A percentile compares a stretch with the other conserved stretches of the same genome.
Conservation (phyloP, 2,888 invertebrate species). For the Alloscopus bannaensis region DNA sequence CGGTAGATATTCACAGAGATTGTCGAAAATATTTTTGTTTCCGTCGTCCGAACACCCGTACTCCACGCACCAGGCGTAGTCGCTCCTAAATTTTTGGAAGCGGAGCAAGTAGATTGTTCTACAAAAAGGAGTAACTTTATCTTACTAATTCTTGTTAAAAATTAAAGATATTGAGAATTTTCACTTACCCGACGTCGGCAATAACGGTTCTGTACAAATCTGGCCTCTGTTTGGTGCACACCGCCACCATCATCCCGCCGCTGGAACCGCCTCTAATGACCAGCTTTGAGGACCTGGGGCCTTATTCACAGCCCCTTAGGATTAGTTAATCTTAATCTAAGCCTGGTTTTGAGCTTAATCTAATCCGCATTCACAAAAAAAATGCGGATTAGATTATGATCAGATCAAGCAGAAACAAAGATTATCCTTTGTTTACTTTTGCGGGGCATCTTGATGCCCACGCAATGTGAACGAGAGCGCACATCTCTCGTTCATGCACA, state of each 20-base stretch:
- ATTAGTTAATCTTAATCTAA: no score
- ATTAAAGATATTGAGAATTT: not conserved
- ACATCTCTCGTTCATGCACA: no score
- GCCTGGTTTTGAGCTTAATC: no score
- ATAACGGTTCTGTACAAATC: conserved; percentile 95
- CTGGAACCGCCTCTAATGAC: conserved; percentile 83
- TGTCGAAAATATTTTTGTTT: conserved; percentile 86
- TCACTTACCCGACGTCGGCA: conserved; percentile 91
- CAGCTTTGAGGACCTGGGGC: conserved; percentile 83
- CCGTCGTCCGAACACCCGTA: conserved; percentile 92
- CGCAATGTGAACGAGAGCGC: no score
- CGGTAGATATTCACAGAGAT: conserved; percentile 86
- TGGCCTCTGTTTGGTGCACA: conserved; percentile 96
- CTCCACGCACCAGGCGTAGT: conserved; percentile 96
- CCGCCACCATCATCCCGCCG: conserved; percentile 95
- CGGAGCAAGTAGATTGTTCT: conserved; percentile 98
- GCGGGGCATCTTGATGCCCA: no score
- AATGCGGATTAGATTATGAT: no score
- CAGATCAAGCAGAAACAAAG: no score
- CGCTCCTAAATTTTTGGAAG: conserved; percentile 98
- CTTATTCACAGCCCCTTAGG: no score
- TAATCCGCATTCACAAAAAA: no score
- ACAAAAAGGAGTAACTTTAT: conserved; percentile 73
- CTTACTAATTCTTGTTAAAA: not conserved
- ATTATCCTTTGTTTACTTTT: no score